phyloP scores from a whole-genome alignment of 2,888 invertebrate species.

The Aricia artaxerxes region DNA sequence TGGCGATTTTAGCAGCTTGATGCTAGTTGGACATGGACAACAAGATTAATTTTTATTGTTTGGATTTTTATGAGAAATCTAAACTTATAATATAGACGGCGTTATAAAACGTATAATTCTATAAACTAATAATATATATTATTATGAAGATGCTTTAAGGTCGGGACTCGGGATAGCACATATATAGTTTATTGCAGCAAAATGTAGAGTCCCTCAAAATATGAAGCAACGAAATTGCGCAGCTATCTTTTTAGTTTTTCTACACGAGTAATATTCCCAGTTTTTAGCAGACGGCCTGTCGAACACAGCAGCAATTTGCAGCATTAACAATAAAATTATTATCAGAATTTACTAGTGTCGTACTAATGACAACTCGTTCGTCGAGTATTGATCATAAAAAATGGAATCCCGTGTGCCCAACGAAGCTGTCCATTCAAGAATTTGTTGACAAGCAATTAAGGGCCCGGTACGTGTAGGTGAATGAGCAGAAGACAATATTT shows the following conservation, averaged over 20 bases:
- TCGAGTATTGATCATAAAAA: constrained; percentile 65
- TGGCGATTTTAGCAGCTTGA: background rate
- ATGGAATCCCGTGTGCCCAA: constrained; percentile 60
- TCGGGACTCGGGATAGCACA: no score
- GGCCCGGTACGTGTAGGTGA: constrained; percentile 49
- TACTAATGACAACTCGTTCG: constrained; percentile 62
- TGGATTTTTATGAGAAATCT: background rate
- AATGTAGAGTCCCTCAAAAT: background rate
- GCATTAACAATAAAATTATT: background rate
- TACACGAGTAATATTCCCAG: background rate
- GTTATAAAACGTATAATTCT: no score
- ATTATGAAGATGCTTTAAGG: no score
- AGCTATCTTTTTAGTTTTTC: background rate
- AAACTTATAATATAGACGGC: background rate
- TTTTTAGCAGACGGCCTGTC: background rate
- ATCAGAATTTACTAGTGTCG: constrained; percentile 42
- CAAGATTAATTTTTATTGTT: background rate
- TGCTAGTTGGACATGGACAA: background rate
- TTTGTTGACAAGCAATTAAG: constrained; percentile 76
- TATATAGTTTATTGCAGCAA: no score
- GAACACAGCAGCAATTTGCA: background rate
- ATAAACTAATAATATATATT: no score
- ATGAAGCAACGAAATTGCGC: background rate
- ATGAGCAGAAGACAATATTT: constrained; percentile 50
- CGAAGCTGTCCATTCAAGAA: constrained; percentile 68